A percentile compares a stretch with the other conserved stretches of the same genome.
Evolutionary conservation across 92 coral and sea anemone genomes (phyloP).

Genomic region (Anthopleura xanthogrammica): DNA sequence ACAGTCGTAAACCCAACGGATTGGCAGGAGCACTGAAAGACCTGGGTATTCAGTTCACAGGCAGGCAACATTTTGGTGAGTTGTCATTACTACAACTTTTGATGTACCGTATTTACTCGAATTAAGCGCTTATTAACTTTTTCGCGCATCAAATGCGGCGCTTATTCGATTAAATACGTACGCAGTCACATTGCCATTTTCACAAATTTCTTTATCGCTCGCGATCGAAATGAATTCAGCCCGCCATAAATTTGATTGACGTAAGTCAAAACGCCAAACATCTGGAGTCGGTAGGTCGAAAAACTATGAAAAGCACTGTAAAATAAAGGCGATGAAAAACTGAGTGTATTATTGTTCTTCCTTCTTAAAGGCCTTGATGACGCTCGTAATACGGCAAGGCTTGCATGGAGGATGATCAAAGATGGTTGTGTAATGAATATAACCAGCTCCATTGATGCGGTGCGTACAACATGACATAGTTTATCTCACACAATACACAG

Average conservation of each 20-base stretch:
- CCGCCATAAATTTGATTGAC: no score
- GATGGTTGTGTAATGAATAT: constrained; percentile 81
- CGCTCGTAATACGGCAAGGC: constrained; percentile 79
- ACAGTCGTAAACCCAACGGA: constrained; percentile 79
- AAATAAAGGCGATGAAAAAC: neutral
- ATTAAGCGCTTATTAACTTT: no score
- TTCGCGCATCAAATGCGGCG: no score
- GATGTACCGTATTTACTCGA: no score
- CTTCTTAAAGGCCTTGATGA: constrained; percentile 63
- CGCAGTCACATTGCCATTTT: no score
- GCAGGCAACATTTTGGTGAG: constrained; percentile 77
- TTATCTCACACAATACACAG: neutral
- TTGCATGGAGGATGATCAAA: constrained; percentile 79
- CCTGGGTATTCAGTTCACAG: constrained; percentile 67
- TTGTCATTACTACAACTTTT: no score
- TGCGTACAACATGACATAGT: constrained; percentile 51
- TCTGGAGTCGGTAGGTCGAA: no score
- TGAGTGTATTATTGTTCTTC: neutral
- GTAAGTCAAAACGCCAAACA: no score
- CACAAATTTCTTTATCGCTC: no score
- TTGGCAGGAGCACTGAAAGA: constrained; percentile 80
- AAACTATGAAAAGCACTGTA: no score
- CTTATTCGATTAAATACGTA: no score
- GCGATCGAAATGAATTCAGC: no score
- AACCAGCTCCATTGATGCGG: constrained; percentile 78